A percentile compares a stretch with the other conserved stretches of the same genome.
Conservation (phyloP, 2,888 invertebrate species). For the Allygus modestus region DNA sequence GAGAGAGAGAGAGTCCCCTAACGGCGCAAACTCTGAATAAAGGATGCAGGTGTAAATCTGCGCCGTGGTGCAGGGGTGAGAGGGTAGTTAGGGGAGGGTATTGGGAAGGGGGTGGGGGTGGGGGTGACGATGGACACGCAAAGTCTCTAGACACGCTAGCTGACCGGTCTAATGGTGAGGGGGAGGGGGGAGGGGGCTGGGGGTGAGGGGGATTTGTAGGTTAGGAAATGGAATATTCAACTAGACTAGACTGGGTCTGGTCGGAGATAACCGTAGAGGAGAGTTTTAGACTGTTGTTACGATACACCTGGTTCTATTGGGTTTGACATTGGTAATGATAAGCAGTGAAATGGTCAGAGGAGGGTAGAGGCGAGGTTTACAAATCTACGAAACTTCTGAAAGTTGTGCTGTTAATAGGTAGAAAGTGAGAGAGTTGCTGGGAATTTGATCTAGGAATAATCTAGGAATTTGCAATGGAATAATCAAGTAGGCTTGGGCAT, state of each 20-base stretch:
- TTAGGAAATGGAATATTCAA: background rate
- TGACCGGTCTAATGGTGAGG: background rate
- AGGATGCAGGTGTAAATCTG: constrained; percentile 5
- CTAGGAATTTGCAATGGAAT: too few relatives aligned
- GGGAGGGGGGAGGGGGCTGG: background rate
- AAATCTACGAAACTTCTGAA: too few relatives aligned
- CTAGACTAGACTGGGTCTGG: background rate
- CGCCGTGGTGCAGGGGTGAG: background rate
- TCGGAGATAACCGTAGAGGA: too few relatives aligned
- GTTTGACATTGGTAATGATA: too few relatives aligned
- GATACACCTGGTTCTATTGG: too few relatives aligned
- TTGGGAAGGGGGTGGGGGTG: background rate
- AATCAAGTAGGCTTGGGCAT: too few relatives aligned
- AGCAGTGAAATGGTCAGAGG: too few relatives aligned
- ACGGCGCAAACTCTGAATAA: background rate
- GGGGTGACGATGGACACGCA: background rate
- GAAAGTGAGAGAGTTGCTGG: too few relatives aligned
- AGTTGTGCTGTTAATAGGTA: too few relatives aligned
- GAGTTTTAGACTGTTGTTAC: too few relatives aligned
- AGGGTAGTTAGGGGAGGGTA: background rate
- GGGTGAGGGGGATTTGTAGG: background rate
- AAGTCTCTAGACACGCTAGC: background rate
- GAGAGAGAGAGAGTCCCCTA: background rate
- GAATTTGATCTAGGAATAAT: too few relatives aligned
- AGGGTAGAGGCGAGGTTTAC: too few relatives aligned